Base-by-base conservation (phyloP, 2,797 vertebrate species). In the Anguilla obscura region DNA sequence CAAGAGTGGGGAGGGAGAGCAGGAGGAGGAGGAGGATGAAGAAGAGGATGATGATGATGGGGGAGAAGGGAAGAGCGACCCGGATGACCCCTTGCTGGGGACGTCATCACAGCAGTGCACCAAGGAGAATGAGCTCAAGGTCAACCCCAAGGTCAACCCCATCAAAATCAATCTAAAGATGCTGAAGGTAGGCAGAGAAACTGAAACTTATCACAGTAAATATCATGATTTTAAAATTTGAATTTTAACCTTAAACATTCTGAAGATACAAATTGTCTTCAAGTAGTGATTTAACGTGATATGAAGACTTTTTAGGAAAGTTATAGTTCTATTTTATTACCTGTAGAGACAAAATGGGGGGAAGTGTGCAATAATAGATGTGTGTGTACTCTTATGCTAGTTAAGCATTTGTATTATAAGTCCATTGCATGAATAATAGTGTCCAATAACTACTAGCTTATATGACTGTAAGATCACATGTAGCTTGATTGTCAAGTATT, bases 151-250 rank as follows among this genome's bases (percentile, higher is more conserved):
- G 90, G 95, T 97, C 85, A 97, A 97, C 90, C 98, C 98, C 88
- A 96, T 98, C 92, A 98, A 98, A 94, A 97, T 99, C 90, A 98
- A 97, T 93, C 95, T 98, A 88, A 99, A 97, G 92, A 98, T 97
- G 92, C 94, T 98, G 90, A 96, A 97, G 88, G 97, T 98, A 93
- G 98, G 95, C 0, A 97, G 98, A 89, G 8, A 10, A 14, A 71
- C 21, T 27, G 21, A n/a, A 27, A 7, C 8, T 27, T 66, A 10
- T 66, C n/a, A 71, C 27, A 1, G 5, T 79, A 10, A 58, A 58
- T 36, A 16, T 14, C 71, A 74, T n/a, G 10, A 1, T 16, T 71
- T 71, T 10, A 33, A 9, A 27, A 27, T 1, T 2, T 0, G 8
- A 30, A 74, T 33, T 36, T 33, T 33, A 74, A 33, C 1, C 9